These are phyloP conservation scores for Coendou prehensilis DNA, from an alignment of 2,797 vertebrate genomes.

Conservation along the genomic window DNA sequence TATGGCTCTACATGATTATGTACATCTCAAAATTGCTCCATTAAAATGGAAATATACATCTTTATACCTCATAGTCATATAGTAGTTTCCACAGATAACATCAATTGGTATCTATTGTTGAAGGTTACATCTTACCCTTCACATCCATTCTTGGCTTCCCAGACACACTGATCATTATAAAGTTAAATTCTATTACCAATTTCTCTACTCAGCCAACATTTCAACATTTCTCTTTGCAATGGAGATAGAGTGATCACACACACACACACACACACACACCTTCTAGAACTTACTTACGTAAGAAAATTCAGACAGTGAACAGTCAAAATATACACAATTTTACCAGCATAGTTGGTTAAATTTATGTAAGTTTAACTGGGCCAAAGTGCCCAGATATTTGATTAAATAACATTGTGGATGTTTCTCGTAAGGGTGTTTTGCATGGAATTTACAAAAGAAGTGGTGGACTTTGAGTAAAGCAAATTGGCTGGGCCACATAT, in stretches of 20 bases:
- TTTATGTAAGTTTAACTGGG: background rate
- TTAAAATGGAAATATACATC: constrained; percentile 46
- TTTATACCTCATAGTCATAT: background rate
- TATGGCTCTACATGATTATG: background rate
- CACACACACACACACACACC: too few relatives aligned
- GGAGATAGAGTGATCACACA: background rate
- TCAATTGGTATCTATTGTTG: constrained; percentile 18
- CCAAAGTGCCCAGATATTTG: background rate
- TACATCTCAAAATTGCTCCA: background rate
- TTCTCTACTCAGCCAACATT: background rate
- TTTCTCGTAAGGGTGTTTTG: background rate
- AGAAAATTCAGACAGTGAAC: constrained; percentile 5
- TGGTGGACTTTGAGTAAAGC: constrained; percentile 12
- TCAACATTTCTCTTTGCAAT: background rate
- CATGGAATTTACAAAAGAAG: background rate
- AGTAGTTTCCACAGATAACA: background rate
- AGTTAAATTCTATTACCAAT: constrained; percentile 7
- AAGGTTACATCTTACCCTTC: background rate
- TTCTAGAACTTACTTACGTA: background rate
- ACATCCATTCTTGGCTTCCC: background rate
- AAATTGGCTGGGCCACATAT: background rate
- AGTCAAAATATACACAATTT: constrained; percentile 33
- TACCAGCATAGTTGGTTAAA: background rate
- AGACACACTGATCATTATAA: background rate
- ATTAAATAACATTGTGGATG: background rate